These are phyloP conservation scores for Spisula subtruncata DNA, from an alignment of 2,888 invertebrate genomes.

Conservation along the genomic window DNA sequence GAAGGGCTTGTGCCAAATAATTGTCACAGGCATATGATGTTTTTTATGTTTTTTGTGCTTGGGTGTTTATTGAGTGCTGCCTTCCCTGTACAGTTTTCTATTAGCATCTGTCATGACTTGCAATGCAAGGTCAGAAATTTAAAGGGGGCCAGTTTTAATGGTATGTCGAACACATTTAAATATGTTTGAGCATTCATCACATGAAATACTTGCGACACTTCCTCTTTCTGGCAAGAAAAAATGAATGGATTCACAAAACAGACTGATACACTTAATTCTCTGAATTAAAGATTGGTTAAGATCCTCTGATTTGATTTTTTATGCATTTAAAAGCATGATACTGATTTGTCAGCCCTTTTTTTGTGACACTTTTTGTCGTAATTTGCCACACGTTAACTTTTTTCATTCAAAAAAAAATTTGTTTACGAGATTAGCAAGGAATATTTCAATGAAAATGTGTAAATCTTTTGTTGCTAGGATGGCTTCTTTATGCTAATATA, in stretches of 20 bases:
- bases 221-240: too few species aligned
- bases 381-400: slow-evolving; percentile 16
- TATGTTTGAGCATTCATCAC: too few species aligned
- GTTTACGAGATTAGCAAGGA: background rate
- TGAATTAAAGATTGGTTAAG: background rate
- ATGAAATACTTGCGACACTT: too few species aligned
- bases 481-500: slow-evolving; percentile 19
- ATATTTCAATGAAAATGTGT: background rate
- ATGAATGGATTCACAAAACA: background rate
- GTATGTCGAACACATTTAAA: too few species aligned
- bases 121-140: too few species aligned
- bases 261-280: background rate
- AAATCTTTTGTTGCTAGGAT: background rate
- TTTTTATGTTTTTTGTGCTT: too few species aligned
- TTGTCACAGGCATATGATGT: too few species aligned
- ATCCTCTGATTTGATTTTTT: slow-evolving; percentile 14
- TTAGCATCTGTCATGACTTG: too few species aligned
- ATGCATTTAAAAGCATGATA: slow-evolving; percentile 3
- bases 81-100: too few species aligned
- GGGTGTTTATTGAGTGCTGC: too few species aligned
- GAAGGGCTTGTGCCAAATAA: too few species aligned
- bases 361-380: slow-evolving; percentile 19
- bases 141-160: too few species aligned
- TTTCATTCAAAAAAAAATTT: slow-evolving; percentile 7
- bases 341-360: slow-evolving; percentile 6